Percentiles rank a stretch among this genome's conserved stretches.
These are phyloP conservation scores for Temnothorax nylanderi DNA, from an alignment of 1,140 invertebrate species.

Conservation along the genomic window DNA sequence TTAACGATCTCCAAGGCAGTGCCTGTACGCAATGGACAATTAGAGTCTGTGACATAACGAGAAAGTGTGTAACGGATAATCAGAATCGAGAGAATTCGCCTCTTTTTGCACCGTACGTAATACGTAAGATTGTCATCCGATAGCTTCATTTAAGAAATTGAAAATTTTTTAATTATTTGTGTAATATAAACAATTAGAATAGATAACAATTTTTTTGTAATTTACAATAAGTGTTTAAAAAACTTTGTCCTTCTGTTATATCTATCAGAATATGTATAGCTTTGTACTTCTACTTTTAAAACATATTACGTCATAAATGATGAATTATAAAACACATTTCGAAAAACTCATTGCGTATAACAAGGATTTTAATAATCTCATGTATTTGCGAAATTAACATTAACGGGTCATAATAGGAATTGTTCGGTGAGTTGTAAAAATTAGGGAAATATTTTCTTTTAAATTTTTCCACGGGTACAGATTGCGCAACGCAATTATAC, in stretches of 20 bases:
- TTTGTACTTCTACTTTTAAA: background rate
- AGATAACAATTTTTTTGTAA: background rate
- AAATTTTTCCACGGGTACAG: background rate
- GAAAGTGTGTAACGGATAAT: background rate
- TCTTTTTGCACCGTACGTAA: background rate
- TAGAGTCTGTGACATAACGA: background rate
- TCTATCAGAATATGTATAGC: background rate
- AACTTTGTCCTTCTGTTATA: background rate
- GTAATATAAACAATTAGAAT: background rate
- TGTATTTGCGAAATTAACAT: background rate
- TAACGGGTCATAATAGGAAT: background rate
- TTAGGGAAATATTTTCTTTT: background rate
- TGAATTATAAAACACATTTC: background rate
- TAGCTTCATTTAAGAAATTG: background rate
- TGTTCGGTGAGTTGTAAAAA: background rate
- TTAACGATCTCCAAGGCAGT: slow-evolving; percentile 15
- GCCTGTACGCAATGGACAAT: background rate
- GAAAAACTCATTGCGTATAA: background rate
- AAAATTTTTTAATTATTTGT: background rate
- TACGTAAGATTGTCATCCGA: background rate
- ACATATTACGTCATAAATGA: background rate
- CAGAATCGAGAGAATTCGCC: background rate
- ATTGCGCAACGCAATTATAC: background rate
- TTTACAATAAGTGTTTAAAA: background rate
- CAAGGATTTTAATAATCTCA: background rate